Base-by-base conservation (phyloP, 2,113 vertebrate genomes). In the Syngnathus floridae region DNA sequence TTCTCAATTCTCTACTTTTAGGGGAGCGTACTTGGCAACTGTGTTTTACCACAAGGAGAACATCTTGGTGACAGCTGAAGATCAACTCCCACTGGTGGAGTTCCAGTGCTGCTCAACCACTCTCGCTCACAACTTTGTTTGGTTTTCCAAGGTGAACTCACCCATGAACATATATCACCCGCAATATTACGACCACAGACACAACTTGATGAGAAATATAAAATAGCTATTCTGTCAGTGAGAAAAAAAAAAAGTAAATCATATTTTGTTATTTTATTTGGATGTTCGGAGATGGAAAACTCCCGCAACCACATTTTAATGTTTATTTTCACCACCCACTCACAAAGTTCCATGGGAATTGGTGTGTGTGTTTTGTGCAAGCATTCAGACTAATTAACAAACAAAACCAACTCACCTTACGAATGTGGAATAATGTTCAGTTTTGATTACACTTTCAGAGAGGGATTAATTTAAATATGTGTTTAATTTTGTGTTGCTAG, bases 71-170 rank as follows among this genome's bases (percentile, higher is more conserved):
- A 90, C 90, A 0, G 80, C 84, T n/a, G 90, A 91, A 43, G 89
- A 90, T 63, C 91, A 90, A 43, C 82, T 92, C 71, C 91, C 91
- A 13, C 75, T 91, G 65, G 84, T 92, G 74, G 91, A 92, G 84
- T 89, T 92, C 72, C 90, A 91, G 71, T 89, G 86, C 80, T 91
- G 91, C 77, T 89, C 88, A 69, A 88, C 85, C 71, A 87, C 87
- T 61, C 80, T 90, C 83, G 82, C 67, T 4, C 87, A 91, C 0
- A 88, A 91, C 83, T 91, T 92, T 67, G 74, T 83, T 38, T 92
- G 91, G 91, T 88, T 92, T 71, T 83, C 88, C 16, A 91, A 91
- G 89, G 90, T 92, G 41, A 79, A 1, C 55, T 51, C n/a, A 51
- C 48, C n/a, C 17, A 9, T 22, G 4, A 64, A 35, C 26, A 56